Base-by-base conservation (phyloP, 2,888 invertebrate species). In the Smittia sp. region DNA sequence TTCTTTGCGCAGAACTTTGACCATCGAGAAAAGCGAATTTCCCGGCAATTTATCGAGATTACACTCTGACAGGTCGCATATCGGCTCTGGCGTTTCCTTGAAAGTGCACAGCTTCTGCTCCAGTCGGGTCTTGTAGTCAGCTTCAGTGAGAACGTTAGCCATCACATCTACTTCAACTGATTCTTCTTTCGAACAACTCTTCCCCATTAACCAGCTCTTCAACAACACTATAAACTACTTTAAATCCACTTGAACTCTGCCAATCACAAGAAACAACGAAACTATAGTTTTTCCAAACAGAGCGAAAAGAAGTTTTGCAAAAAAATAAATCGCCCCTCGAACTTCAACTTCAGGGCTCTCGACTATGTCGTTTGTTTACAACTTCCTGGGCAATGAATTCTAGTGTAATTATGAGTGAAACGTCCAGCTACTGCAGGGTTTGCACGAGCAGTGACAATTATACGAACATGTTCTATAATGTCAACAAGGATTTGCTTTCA, bases 1-100 rank as follows among this genome's bases (percentile, higher is more conserved):
- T 79, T 90, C 88, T 83, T 94, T 94, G 76, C 92, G 86, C 79
- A 92, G 89, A 58, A 94, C 92, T 82, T 90, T 89, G 80, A 93
- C 93, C 74, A 92, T 83, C 27, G 91, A 88, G 82, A 88, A 94
- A 74, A 92, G 89, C 75, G 92, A 92, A 75, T 88, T 84, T 46
- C 54, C 18, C 1, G 94, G 93, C 73, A 94, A 87, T 78, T 83
- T 85, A 77, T 86, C 86, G 74, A 94, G 82, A 79, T 88, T 87
- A 15, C 68, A 69, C 13, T 69, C 89, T 3, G 92, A 90, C 75
- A 94, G 81, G 81, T 94, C 93, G 81, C 92, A 93, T 75, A 88
- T 85, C 73, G 90, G 88, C 80, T 93, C 93, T 32, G 93, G 94
- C 76, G 89, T 90, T 82, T 93, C 93, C 77, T 84, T 84, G 15